Conservation (phyloP, 2,113 vertebrate genomes). For the Megaleporinus macrocephalus region DNA sequence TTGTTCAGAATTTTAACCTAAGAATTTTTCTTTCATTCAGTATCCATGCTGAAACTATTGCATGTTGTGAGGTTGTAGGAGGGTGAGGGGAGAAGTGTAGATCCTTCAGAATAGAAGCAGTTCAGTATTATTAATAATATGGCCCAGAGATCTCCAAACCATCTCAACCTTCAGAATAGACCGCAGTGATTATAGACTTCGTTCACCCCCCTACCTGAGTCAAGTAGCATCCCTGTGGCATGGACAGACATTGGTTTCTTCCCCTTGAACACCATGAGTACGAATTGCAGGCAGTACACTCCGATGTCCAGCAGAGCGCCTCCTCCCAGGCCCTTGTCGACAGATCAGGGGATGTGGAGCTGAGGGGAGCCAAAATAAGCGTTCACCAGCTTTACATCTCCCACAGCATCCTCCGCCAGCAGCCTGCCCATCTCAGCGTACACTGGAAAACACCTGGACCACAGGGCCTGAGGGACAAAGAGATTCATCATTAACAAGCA, state of each 20-base stretch:
- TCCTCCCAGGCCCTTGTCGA: slow-evolving; percentile 72
- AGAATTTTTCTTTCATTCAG: too few relatives aligned
- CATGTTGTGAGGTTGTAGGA: too few relatives aligned
- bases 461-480: slow-evolving; percentile 22
- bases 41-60: too few relatives aligned
- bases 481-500: too few relatives aligned
- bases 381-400: slow-evolving; percentile 76
- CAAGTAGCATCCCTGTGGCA: slow-evolving; percentile 63
- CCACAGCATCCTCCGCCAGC: slow-evolving; percentile 66
- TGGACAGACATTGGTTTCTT: slow-evolving; percentile 74
- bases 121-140: too few relatives aligned
- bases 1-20: too few relatives aligned
- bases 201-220: slow-evolving; percentile 63
- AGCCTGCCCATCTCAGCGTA: slow-evolving; percentile 71
- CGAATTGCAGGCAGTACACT: slow-evolving; percentile 75
- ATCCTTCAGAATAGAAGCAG: too few relatives aligned
- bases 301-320: slow-evolving; percentile 74
- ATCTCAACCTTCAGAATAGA: not conserved
- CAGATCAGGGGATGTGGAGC: slow-evolving; percentile 60
- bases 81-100: too few relatives aligned
- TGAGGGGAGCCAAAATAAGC: slow-evolving; percentile 65
- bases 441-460: slow-evolving; percentile 73
- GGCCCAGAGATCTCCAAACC: not conserved
- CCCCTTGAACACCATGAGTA: slow-evolving; percentile 80
- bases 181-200: not conserved